Evolutionary conservation across 2,888 invertebrate species (phyloP), one percentile per base, ranked within the genome.

Genomic region (Gymnocheta viridis): DNA sequence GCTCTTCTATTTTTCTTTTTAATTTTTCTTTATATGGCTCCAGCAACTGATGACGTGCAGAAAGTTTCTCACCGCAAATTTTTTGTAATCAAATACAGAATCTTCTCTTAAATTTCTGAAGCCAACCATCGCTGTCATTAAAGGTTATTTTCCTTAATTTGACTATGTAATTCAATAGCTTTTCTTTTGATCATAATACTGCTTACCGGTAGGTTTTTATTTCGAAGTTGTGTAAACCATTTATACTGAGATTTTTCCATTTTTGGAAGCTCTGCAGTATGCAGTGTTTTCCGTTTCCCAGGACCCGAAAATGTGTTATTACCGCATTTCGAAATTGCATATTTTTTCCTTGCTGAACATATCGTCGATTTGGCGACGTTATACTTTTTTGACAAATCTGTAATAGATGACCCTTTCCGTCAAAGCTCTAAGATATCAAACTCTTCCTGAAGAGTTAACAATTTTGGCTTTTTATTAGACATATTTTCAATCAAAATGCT

Each of bases 51-150:
- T 69, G 74, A 27, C 70, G 69, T 17, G 72, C 44, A 35, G 66
- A 72, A 29, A 77, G 58, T 82, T 82, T 49, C n/a, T 66, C 77
- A 32, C 73, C 73, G 35, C 41, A 51, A 35, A 73, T 67, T 67
- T 60, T 62, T 35, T 62, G 73, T 27, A 78, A 32, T n/a, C 67
- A 66, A 51, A 82, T 19, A 17, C 73, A 62, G 41, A 73, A 69
- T 51, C 58, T 29, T 70, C 70, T 74, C 60, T 82, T 66, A 64
- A 79, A 74, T 19, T 56, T 35, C 58, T 47, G 41, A 41, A 41
- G 38, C 32, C 5, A 9, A n/a, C n/a, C n/a, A n/a, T n/a, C n/a
- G n/a, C n/a, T n/a, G n/a, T n/a, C n/a, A n/a, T n/a, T n/a, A n/a
- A n/a, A n/a, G n/a, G n/a, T n/a, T n/a, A n/a, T n/a, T n/a, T n/a